Base-by-base conservation (phyloP, 2,888 invertebrate genomes). In the Vannuccia rotundouncinata region DNA sequence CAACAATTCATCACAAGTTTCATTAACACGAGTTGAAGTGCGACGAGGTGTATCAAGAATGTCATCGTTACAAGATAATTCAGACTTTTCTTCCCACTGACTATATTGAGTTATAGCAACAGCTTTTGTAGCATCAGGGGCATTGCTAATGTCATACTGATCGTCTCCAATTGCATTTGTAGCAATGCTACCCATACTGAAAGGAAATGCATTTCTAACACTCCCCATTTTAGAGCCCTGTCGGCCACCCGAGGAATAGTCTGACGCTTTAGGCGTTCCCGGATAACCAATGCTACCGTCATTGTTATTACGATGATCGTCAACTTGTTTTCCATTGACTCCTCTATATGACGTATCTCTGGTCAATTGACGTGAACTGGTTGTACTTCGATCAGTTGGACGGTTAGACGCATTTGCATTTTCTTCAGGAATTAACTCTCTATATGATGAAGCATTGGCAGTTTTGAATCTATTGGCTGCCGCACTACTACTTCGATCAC, bases 61-160 rank as follows among this genome's bases (percentile, higher is more conserved):
- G 22, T 66, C 66, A 2, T 66, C 66, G 25, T 66, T 66, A 27
- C 66, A 66, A 66, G 66, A 66, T 27, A 66, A 66, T 27, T 66
- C 66, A 5, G 66, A 66, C 25, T 66, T 66, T 22, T 66, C 66
- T 22, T 66, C 66, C 66, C 66, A 66, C 2, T 66, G 66, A 66
- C 66, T 66, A 27, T 13, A 66, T 27, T 66, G 66, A 5, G 66
- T 78, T 45, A 78, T 60, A 1, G 75, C 30, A 13, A 80, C 78
- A 17, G 80, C 80, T 66, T 73, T 59, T 13, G 80, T 80, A 25
- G 80, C 80, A 66, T 80, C 80, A 5, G 80, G 80, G 13, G 79
- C 79, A 29, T 80, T 80, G 66, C 80, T 80, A 25, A 66, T 29
- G 30, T 80, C 80, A 73, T 80, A 80, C 22, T 73, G 66, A 30